A percentile compares a stretch with the other conserved stretches of the same genome.
Evolutionary conservation across 37 sponge, comb jelly and placozoan genomes (phyloP).

Genomic region (Lycopodina hypogea): DNA sequence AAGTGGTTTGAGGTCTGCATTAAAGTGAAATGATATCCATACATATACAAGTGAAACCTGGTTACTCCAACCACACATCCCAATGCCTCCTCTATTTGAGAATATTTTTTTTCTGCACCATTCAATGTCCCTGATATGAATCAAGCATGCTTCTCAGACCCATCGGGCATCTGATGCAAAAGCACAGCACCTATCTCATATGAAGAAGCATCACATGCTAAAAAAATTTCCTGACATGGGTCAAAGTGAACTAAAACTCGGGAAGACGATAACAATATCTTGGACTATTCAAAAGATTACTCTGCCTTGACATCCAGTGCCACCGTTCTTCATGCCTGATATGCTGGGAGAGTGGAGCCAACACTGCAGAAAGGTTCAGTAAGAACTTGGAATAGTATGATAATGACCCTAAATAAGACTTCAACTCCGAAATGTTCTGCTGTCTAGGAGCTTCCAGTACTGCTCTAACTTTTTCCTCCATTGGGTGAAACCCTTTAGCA

Average conservation of each 20-base stretch:
- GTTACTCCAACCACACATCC: too few relatives aligned
- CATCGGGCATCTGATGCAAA: constrained; percentile 34
- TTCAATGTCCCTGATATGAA: constrained; percentile 32
- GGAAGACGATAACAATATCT: constrained; percentile 35
- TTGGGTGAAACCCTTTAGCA: constrained; percentile 22
- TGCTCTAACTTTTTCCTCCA: constrained; percentile 29
- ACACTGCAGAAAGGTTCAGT: constrained; percentile 20
- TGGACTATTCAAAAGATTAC: constrained; percentile 35
- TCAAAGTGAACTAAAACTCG: constrained; percentile 43
- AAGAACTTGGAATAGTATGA: constrained; percentile 22
- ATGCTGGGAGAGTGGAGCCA: constrained; percentile 26
- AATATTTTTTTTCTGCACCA: constrained; percentile 21
- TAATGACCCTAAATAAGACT: constrained; percentile 29
- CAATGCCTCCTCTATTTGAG: constrained; percentile 34
- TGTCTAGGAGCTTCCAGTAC: constrained; percentile 29
- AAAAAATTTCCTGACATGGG: constrained; percentile 7
- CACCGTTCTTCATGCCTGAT: constrained; percentile 3
- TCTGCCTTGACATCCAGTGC: constrained; percentile 33
- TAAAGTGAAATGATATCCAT: too few relatives aligned
- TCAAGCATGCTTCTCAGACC: too few relatives aligned
- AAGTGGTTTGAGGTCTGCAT: too few relatives aligned
- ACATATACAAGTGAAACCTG: too few relatives aligned
- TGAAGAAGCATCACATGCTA: constrained; percentile 30
- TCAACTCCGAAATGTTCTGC: constrained; percentile 16
- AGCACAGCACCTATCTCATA: constrained; percentile 23